Evolutionary conservation across 1,140 invertebrate genomes (phyloP).

Genomic region (Trichonephila clavata): DNA sequence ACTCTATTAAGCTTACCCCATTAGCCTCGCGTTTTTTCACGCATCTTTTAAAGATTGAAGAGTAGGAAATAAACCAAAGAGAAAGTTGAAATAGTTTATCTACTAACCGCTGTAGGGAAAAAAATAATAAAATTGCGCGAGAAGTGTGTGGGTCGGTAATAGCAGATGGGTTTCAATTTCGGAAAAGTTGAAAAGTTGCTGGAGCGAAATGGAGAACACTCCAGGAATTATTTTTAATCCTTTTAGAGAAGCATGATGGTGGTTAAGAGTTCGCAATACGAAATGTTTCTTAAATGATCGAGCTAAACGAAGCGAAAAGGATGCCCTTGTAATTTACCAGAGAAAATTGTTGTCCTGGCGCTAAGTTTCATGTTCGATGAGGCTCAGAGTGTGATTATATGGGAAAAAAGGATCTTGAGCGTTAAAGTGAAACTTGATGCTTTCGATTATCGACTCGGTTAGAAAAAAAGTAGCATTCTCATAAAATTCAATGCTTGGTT

Average conservation of each 20-base stretch:
- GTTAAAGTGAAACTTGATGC: conserved; percentile 34
- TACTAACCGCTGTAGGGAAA: background rate
- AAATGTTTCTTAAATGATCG: conserved; percentile 42
- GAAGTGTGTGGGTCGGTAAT: background rate
- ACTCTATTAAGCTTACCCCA: background rate
- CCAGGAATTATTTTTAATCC: conserved; percentile 49
- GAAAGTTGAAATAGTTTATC: background rate
- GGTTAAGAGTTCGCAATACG: conserved; percentile 22
- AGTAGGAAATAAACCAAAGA: background rate
- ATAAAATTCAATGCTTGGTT: conserved; percentile 1
- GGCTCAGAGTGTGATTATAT: background rate
- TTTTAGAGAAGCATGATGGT: conserved; percentile 17
- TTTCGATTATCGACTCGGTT: background rate
- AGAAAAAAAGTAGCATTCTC: background rate
- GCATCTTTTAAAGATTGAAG: background rate
- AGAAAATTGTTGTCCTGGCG: conserved; percentile 27
- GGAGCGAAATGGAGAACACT: conserved; percentile 33
- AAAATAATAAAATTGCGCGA: background rate
- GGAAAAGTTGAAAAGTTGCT: conserved; percentile 40
- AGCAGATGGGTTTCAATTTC: conserved; percentile 2
- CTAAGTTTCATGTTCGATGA: background rate
- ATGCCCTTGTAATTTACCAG: background rate
- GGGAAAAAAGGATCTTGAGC: background rate
- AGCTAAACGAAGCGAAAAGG: conserved; percentile 32
- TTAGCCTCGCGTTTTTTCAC: background rate